Conservation (phyloP, 2,113 vertebrate genomes). For the Camelus dromedarius region DNA sequence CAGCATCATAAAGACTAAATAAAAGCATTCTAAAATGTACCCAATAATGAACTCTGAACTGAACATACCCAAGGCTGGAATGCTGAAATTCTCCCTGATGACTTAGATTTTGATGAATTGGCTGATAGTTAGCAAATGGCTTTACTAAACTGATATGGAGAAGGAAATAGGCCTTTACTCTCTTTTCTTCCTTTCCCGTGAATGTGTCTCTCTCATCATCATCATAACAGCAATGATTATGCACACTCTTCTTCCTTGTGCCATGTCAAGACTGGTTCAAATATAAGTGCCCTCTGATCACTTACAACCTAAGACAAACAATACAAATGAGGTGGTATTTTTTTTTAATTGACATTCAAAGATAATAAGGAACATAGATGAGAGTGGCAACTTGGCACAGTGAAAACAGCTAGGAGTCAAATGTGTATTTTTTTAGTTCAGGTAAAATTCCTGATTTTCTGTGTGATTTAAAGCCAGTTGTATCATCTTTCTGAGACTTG, state of each 20-base stretch:
- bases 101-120: background rate
- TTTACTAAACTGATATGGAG: background rate
- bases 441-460: background rate
- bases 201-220: background rate
- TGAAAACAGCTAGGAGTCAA: background rate
- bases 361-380: background rate
- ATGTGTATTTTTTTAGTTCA: background rate
- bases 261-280: background rate
- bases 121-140: background rate
- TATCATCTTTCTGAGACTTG: background rate
- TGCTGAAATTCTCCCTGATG: background rate
- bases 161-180: background rate
- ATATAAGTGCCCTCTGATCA: background rate
- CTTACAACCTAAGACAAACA: background rate
- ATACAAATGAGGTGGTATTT: background rate
- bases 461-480: background rate
- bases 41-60: background rate
- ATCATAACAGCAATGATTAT: background rate
- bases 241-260: conserved; percentile 21
- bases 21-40: background rate
- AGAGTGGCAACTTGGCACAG: background rate
- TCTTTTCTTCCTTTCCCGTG: background rate
- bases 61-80: background rate
- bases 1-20: background rate
- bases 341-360: background rate